Base-by-base conservation (phyloP, 92 coral and sea anemone genomes). In the Phymanthus crucifer region DNA sequence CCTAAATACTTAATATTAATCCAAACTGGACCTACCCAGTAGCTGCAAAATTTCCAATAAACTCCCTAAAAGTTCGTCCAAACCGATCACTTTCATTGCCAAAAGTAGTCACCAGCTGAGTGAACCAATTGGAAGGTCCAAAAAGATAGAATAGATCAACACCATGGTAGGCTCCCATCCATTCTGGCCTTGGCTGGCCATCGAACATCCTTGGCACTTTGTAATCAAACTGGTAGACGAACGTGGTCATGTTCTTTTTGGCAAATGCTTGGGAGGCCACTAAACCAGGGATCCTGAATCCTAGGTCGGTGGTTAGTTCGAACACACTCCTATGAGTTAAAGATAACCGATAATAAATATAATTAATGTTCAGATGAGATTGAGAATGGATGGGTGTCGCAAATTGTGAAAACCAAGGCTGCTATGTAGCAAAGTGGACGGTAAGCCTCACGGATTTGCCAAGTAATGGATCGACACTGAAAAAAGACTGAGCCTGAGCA, bases 121-220 rank as follows among this genome's bases (percentile, higher is more conserved):
- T 23, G 36, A 71, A 71, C 13, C 29, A 50, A 7, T 24, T 32
- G 19, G 40, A 33, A 12, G 78, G 52, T 1, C 66, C 78, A 45
- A 74, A 45, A 27, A 50, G 34, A 35, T 74, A 74, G 58, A 50
- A 50, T 3, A 74, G 65, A 33, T 74, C 78, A n/a, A 40, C 35
- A 26, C 78, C 78, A 47, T 74, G 78, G 32, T 74, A 74, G 2
- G 78, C 78, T 4, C 66, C 66, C 78, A 74, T 74, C 78, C 78
- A 74, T 1, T 4, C 61, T 23, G 78, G 78, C 14, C 37, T 50
- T 12, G 57, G 31, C 12, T 8, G 3, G 8, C 61, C 35, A 23
- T 50, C 78, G 47, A 74, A 74, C 61, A 45, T 19, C 36, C 18
- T 6, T 8, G 78, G 78, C 19, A 45, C 58, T 21, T 48, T 74